Conservation (phyloP, 2,888 invertebrate genomes). For the Catonia carolina region DNA sequence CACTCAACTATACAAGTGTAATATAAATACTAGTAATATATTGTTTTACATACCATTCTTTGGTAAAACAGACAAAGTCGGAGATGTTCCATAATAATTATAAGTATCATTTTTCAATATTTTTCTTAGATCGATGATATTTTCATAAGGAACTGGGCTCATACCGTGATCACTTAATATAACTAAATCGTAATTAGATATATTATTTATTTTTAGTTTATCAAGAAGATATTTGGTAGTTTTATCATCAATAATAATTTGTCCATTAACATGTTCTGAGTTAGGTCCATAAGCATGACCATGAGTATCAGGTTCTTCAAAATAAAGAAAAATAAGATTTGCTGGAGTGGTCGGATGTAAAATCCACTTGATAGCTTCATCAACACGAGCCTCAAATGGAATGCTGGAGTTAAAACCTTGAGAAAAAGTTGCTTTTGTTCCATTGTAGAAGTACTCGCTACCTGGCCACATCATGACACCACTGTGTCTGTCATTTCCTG, state of each 20-base stretch:
- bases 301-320: conserved; percentile 60
- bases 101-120: conserved; percentile 48
- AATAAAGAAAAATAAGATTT: conserved; percentile 61
- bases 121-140: conserved; percentile 51
- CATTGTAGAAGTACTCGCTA: conserved; percentile 47
- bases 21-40: background rate
- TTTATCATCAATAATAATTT: conserved; percentile 47
- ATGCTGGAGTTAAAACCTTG: conserved; percentile 43
- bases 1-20: too few species aligned
- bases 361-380: conserved; percentile 55
- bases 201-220: conserved; percentile 47
- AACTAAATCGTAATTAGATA: conserved; percentile 54
- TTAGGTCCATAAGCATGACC: conserved; percentile 57
- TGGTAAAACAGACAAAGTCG: conserved; percentile 55
- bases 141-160: conserved; percentile 47
- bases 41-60: conserved; percentile 45
- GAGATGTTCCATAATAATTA: conserved; percentile 47
- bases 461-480: conserved; percentile 70
- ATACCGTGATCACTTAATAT: conserved; percentile 70
- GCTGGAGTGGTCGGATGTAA: conserved; percentile 51
- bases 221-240: conserved; percentile 51
- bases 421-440: conserved; percentile 45
- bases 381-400: conserved; percentile 50
- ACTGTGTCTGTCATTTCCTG: conserved; percentile 48
- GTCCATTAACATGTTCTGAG: conserved; percentile 41